A percentile compares a stretch with the other conserved stretches of the same genome.
phyloP scores from a whole-genome alignment of 2,888 invertebrate species.

The Exephanes ischioxanthus region DNA sequence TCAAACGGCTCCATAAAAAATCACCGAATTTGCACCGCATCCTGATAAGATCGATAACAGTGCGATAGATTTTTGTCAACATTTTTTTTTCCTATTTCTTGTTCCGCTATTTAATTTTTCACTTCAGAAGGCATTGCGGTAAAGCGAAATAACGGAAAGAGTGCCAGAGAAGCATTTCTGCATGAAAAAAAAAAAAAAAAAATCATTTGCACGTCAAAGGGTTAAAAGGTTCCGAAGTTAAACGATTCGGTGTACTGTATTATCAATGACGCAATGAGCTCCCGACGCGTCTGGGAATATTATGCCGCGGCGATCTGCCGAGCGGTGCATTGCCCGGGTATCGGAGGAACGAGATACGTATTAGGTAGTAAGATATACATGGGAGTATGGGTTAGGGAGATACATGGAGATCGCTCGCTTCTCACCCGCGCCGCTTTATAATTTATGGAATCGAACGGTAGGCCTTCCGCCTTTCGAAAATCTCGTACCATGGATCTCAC shows the following conservation, averaged over 20 bases:
- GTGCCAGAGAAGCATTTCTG: not conserved
- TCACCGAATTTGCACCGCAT: not conserved
- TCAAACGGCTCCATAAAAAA: not conserved
- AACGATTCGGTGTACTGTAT: constrained; percentile 6
- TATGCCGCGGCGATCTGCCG: constrained; percentile 22
- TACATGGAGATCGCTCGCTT: constrained; percentile 23
- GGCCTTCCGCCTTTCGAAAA: constrained; percentile 53
- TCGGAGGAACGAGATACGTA: constrained; percentile 31
- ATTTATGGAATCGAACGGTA: constrained; percentile 43
- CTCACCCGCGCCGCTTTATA: constrained; percentile 26
- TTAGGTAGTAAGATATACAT: constrained; percentile 18
- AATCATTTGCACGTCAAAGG: not conserved
- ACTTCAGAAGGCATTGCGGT: not conserved
- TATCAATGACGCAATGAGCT: constrained; percentile 36
- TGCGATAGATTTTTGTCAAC: too few species aligned
- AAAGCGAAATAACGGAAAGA: not conserved
- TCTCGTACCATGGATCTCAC: constrained; percentile 20
- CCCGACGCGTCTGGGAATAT: constrained; percentile 34
- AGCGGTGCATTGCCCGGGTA: constrained; percentile 18
- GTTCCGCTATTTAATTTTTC: not conserved
- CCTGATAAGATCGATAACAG: not conserved
- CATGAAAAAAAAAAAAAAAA: not conserved
- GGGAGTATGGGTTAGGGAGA: constrained; percentile 1
- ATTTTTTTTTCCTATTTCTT: not conserved
- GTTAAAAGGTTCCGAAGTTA: constrained; percentile 13